Evolutionary conservation across 2,797 vertebrate species (phyloP).

Genomic region (Poliocrania exsul): DNA sequence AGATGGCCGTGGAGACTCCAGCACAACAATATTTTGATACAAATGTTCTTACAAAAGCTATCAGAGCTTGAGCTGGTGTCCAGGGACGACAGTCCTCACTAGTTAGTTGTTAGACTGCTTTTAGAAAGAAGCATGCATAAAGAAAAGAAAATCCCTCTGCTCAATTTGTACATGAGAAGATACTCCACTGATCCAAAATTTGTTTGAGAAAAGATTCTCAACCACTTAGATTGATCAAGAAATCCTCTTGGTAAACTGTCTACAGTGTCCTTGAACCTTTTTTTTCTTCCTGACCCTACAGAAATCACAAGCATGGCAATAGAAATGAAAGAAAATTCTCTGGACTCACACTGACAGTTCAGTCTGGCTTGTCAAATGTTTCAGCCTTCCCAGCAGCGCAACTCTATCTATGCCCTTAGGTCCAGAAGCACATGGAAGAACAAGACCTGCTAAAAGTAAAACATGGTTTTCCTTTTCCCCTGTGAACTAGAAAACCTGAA

Average conservation of each 20-base stretch:
- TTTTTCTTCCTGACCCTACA: neutral
- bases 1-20: conserved; percentile 52
- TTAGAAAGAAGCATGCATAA: neutral
- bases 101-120: neutral
- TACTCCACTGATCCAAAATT: neutral
- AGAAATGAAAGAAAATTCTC: neutral
- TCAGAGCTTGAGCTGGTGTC: conserved; percentile 26
- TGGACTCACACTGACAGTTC: rapidly evolving
- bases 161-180: neutral
- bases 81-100: neutral
- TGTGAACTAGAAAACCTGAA: neutral
- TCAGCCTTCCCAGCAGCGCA: rapidly evolving
- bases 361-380: neutral
- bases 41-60: conserved; percentile 57
- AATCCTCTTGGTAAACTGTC: neutral
- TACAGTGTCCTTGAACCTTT: neutral
- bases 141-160: neutral
- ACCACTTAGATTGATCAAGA: neutral
- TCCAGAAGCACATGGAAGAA: neutral
- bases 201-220: neutral
- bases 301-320: neutral
- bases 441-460: neutral
- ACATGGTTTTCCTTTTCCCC: neutral
- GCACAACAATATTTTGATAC: conserved; percentile 58
- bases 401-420: neutral